A percentile compares a stretch with the other conserved stretches of the same genome.
Evolutionary conservation across 2,113 vertebrate species (phyloP).

Genomic region (Chloebia gouldiae): DNA sequence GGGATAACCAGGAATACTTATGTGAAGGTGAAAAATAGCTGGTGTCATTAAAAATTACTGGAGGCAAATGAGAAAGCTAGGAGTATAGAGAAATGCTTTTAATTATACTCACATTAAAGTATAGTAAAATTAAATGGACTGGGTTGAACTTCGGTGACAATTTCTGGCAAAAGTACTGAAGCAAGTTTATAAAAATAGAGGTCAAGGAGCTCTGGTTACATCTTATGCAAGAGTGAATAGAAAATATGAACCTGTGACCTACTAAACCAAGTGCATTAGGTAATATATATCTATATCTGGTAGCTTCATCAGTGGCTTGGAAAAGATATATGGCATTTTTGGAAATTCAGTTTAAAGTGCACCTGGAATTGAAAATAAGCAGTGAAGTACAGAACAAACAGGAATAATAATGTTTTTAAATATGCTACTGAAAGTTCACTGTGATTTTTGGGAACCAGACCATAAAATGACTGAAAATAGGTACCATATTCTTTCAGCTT

Average conservation of each 20-base stretch:
- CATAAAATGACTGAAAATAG: background rate
- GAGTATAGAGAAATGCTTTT: background rate
- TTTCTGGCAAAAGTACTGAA: slow-evolving; percentile 15
- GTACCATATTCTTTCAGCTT: background rate
- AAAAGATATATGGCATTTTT: background rate
- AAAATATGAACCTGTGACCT: background rate
- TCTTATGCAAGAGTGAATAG: background rate
- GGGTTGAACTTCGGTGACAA: background rate
- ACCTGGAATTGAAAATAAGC: background rate
- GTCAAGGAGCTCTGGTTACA: slow-evolving; percentile 20
- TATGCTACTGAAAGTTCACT: background rate
- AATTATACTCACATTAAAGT: background rate
- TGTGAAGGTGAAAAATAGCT: background rate
- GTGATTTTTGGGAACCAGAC: background rate
- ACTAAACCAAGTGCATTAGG: background rate
- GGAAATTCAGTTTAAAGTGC: slow-evolving; percentile 18
- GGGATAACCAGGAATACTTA: background rate
- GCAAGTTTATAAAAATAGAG: slow-evolving; percentile 37
- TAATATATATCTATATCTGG: background rate
- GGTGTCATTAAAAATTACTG: background rate
- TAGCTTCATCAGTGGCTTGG: background rate
- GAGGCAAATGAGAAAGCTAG: background rate
- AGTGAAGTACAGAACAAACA: background rate
- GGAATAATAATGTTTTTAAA: background rate
- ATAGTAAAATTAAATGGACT: background rate